Evolutionary conservation across 2,888 invertebrate genomes (phyloP), one percentile per base, ranked within the genome.

Genomic region (Orthonevra nobilis): DNA sequence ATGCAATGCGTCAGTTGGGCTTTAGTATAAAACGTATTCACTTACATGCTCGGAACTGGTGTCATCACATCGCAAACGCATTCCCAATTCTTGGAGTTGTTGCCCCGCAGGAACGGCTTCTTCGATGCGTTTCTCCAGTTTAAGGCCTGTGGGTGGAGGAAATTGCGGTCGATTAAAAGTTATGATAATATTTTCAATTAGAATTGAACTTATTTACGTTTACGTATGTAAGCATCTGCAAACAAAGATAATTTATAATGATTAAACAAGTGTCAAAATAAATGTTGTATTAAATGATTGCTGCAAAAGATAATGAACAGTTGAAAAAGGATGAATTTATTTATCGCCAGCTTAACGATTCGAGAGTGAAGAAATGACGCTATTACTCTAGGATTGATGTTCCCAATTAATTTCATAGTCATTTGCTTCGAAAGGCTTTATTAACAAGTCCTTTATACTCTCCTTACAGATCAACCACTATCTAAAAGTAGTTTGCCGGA

Each of bases 91-190:
- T 86, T 92, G 92, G 9, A 92, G 89, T 83, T 92, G 92, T 82
- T 93, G 92, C 46, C 93, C 93, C 82, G 93, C 93, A 3, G 93
- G 93, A n/a, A 91, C 93, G 58, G 92, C 93, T 86, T 93, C 93
- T 86, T 92, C 92, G 82, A 92, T 91, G 83, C 92, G 90, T 84
- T 92, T 91, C 84, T 93, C 94, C 83, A 93, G 87, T 85, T 90
- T 83, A 88, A 89, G 69, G 87, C 90, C 83, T 89, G 86, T 81
- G 88, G 90, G 42, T 69, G 66, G 61, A 77, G 19, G 26, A 48
- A 77, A 63, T 34, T 61, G 28, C n/a, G 46, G 36, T 60, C 61
- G 42, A 63, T 75, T 75, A 63, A 58, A 42, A 56, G 15, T 28
- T 48, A 63, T 61, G 63, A 68, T 48, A 58, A 34, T 12, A 26